These are phyloP conservation scores for Anarrhichthys ocellatus DNA, from an alignment of 2,113 vertebrate species.

Conservation along the genomic window DNA sequence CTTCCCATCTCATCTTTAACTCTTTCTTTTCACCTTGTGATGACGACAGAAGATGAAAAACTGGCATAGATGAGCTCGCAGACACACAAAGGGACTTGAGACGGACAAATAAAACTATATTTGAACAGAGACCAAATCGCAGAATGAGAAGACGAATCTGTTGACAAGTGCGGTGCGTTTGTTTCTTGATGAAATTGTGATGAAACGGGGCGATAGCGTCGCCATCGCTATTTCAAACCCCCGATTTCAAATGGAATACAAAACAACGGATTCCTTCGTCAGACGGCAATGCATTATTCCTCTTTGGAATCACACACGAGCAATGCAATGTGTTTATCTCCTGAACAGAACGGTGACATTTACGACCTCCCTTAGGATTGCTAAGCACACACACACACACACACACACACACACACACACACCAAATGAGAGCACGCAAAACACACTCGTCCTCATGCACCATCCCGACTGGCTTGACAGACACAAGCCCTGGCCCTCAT, in stretches of 20 bases:
- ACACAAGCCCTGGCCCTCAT: slow-evolving; percentile 36
- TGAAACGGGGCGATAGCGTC: slow-evolving; percentile 42
- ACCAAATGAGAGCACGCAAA: neutral
- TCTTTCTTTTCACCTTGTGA: slow-evolving; percentile 25
- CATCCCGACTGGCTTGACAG: slow-evolving; percentile 36
- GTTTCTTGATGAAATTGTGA: slow-evolving; percentile 51
- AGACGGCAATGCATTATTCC: slow-evolving; percentile 8
- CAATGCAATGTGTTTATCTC: slow-evolving; percentile 7
- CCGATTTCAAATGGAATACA: slow-evolving; percentile 30
- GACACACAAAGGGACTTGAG: slow-evolving; percentile 35
- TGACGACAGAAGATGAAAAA: slow-evolving; percentile 44
- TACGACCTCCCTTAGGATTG: slow-evolving; percentile 15
- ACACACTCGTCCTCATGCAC: neutral
- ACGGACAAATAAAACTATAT: slow-evolving; percentile 29
- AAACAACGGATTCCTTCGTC: slow-evolving; percentile 27
- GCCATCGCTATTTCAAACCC: slow-evolving; percentile 5
- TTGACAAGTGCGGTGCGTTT: slow-evolving; percentile 24
- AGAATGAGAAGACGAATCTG: slow-evolving; percentile 49
- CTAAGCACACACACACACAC: neutral
- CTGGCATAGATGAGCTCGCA: slow-evolving; percentile 5
- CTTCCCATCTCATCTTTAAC: slow-evolving; percentile 7
- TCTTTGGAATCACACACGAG: neutral
- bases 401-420: neutral
- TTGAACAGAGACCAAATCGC: slow-evolving; percentile 48
- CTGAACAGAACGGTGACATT: slow-evolving; percentile 9